Conservation (phyloP, 2,113 vertebrate genomes). For the Apodemus speciosus region DNA sequence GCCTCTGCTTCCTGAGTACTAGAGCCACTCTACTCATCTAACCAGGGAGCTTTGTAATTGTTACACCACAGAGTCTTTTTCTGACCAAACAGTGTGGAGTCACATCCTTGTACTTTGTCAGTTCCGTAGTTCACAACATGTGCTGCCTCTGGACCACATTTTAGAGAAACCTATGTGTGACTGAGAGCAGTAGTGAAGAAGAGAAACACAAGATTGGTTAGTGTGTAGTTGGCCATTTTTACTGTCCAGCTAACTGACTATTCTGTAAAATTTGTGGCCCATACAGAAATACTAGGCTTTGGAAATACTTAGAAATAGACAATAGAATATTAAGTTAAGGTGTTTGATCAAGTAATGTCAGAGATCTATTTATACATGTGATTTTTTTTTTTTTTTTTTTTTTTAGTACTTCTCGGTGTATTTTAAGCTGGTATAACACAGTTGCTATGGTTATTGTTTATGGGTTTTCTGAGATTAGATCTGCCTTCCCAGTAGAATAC, state of each 20-base stretch:
- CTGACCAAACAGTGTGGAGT: background rate
- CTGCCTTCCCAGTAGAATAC: constrained; percentile 63
- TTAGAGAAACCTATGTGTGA: background rate
- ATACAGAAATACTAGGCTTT: background rate
- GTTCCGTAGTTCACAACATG: background rate
- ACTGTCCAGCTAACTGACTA: background rate
- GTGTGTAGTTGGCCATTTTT: background rate
- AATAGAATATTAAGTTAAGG: background rate
- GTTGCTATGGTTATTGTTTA: constrained; percentile 9
- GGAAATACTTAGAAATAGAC: constrained; percentile 20
- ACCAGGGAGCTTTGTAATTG: constrained; percentile 33
- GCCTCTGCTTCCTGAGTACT: background rate
- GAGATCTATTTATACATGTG: background rate
- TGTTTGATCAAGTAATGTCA: constrained; percentile 5
- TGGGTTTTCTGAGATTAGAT: constrained; percentile 66
- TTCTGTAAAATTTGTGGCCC: background rate
- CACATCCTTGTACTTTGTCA: background rate
- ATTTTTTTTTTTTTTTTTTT: constrained; percentile 58
- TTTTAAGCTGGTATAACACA: constrained; percentile 29
- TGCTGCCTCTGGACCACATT: background rate
- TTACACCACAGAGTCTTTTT: background rate
- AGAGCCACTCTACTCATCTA: no score
- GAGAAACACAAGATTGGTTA: background rate
- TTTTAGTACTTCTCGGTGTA: constrained; percentile 1
- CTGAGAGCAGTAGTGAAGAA: background rate